phyloP scores from a whole-genome alignment of 2,113 vertebrate species.

The Erythrolamprus reginae region DNA sequence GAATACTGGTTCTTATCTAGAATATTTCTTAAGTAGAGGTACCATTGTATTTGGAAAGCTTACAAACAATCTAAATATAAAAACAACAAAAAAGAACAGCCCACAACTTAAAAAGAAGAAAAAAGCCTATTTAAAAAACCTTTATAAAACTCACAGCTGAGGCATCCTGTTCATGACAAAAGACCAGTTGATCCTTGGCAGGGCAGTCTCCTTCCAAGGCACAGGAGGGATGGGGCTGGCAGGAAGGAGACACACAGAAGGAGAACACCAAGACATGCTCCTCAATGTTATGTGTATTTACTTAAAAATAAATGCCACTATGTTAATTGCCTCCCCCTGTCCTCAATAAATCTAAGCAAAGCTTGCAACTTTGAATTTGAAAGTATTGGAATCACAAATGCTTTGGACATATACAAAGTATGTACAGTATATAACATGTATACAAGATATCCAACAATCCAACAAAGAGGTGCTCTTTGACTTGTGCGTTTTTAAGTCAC shows the following conservation, averaged over 20 bases:
- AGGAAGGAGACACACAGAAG: background rate
- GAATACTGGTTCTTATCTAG: no score
- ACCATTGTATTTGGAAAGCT: background rate
- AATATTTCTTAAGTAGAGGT: no score
- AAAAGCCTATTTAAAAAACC: background rate
- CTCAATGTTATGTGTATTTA: background rate
- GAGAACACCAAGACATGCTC: background rate
- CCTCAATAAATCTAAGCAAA: background rate
- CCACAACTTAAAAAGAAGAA: background rate
- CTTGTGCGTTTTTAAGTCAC: background rate
- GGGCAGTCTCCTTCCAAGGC: no score
- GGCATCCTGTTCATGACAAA: background rate
- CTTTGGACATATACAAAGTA: background rate
- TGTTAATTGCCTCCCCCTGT: background rate
- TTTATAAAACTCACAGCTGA: background rate
- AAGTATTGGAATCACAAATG: background rate
- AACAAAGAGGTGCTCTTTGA: background rate
- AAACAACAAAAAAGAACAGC: background rate
- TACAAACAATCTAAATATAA: background rate
- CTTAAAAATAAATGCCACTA: background rate
- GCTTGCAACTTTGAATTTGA: background rate
- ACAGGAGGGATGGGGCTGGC: background rate
- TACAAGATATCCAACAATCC: background rate
- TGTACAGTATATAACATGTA: background rate
- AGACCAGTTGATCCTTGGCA: background rate